Base-by-base conservation (phyloP, 2,888 invertebrate species). In the Dione vanillae region DNA sequence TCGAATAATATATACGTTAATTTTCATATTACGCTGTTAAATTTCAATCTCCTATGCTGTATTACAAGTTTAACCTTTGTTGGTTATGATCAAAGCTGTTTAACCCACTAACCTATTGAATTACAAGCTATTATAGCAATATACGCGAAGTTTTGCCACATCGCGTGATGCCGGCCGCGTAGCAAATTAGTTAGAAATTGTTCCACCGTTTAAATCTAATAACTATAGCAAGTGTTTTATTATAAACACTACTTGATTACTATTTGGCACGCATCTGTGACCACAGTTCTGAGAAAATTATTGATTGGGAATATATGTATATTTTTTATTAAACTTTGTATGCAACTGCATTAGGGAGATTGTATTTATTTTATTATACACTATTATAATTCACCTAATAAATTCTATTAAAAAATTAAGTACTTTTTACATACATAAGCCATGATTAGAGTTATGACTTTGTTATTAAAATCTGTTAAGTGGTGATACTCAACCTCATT, bases 91-190 rank as follows among this genome's bases (percentile, higher is more conserved):
- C 45, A 69, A 64, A 47, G 62, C 68, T 41, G 68, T 69, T 69
- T 64, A 56, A 69, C 68, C 68, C 68, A 56, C 64, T 70, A 73
- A 70, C 72, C 74, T 74, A 73, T 74, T 73, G 74, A 75, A 77
- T 76, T 76, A 74, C 74, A 52, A 73, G 70, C 70, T 67, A 74
- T 75, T 75, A 73, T 69, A 71, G 58, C 67, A 58, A 68, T 72
- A 69, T 64, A 64, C 65, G 66, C 47, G 67, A 76, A 74, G 71
- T 75, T 76, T 70, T 58, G 64, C 73, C 73, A 69, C 71, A 75
- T 75, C 71, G 75, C 75, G 72, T 75, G 75, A 35, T 70, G 49
- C 16, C 49, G 40, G 43, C 62, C 64, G 67, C 66, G 66, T 65
- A 67, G 66, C 70, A 68, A 73, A 68, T 70, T 67, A 72, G 72